Conservation (phyloP, 2,888 invertebrate genomes). For the Aquatica leii region DNA sequence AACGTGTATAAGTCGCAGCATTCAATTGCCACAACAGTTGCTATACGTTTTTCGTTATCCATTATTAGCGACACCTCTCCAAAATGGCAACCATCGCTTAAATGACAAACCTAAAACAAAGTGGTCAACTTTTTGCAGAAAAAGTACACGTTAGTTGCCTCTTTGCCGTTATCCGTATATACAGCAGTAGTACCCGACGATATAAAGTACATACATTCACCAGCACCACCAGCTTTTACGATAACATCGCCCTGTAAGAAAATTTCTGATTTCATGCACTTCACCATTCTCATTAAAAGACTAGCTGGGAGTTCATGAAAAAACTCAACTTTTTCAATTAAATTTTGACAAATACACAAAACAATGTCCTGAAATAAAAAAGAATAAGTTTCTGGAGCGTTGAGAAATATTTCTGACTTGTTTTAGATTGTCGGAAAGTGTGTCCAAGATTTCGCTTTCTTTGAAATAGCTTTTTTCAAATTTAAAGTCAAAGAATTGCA, state of each 20-base stretch:
- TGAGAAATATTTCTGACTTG: slow-evolving; percentile 47
- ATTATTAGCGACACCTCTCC: slow-evolving; percentile 61
- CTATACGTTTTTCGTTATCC: slow-evolving; percentile 56
- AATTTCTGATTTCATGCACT: slow-evolving; percentile 65
- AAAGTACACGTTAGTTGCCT: too few species aligned
- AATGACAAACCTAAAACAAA: slow-evolving; percentile 58
- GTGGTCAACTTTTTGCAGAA: too few species aligned
- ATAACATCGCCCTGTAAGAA: slow-evolving; percentile 70
- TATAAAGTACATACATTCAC: slow-evolving; percentile 72
- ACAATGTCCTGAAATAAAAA: slow-evolving; percentile 62
- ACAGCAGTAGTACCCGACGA: slow-evolving; percentile 69
- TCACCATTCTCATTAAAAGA: slow-evolving; percentile 64
- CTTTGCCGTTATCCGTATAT: slow-evolving; percentile 67
- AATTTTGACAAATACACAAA: slow-evolving; percentile 64
- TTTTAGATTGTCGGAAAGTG: slow-evolving; percentile 55
- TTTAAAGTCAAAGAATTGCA: slow-evolving; percentile 57
- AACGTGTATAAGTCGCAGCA: slow-evolving; percentile 59
- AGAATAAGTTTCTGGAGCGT: neutral
- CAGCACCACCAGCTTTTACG: slow-evolving; percentile 65
- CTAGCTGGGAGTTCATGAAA: slow-evolving; percentile 63
- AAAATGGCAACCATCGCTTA: slow-evolving; percentile 61
- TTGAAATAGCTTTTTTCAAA: slow-evolving; percentile 58
- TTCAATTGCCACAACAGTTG: slow-evolving; percentile 60
- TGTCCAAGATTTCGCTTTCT: slow-evolving; percentile 56
- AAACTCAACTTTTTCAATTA: slow-evolving; percentile 66